phyloP scores from a whole-genome alignment of 2,113 vertebrate genomes.

The Ranitomeya imitator region DNA sequence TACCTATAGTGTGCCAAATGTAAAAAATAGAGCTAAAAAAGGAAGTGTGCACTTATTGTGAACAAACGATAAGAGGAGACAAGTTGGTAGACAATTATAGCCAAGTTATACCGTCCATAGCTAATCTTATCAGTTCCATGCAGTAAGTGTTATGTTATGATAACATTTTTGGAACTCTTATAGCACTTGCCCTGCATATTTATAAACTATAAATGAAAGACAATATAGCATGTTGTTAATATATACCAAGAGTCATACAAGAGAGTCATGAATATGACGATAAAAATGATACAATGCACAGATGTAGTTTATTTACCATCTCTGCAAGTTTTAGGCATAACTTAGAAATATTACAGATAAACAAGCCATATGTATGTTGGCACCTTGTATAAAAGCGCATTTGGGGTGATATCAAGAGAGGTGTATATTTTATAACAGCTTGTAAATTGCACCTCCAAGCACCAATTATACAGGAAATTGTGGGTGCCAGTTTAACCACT shows the following conservation, averaged over 20 bases:
- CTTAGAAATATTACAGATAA: neutral
- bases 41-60: too few species aligned
- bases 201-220: neutral
- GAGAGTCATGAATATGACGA: neutral
- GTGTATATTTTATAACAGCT: neutral
- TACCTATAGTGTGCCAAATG: too few species aligned
- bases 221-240: neutral
- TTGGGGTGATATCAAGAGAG: neutral
- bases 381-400: neutral
- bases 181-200: neutral
- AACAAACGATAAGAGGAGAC: neutral
- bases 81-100: neutral
- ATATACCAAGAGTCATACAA: neutral
- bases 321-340: neutral
- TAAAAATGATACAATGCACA: neutral
- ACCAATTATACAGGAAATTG: constrained; percentile 6
- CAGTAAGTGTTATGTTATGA: neutral
- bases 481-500: neutral
- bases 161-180: neutral
- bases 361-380: neutral
- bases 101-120: neutral
- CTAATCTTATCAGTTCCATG: neutral
- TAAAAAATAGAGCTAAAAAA: too few species aligned
- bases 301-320: neutral
- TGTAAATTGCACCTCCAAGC: constrained; percentile 1